Conservation (phyloP, 2,888 invertebrate species). For the Spodoptera exigua region DNA sequence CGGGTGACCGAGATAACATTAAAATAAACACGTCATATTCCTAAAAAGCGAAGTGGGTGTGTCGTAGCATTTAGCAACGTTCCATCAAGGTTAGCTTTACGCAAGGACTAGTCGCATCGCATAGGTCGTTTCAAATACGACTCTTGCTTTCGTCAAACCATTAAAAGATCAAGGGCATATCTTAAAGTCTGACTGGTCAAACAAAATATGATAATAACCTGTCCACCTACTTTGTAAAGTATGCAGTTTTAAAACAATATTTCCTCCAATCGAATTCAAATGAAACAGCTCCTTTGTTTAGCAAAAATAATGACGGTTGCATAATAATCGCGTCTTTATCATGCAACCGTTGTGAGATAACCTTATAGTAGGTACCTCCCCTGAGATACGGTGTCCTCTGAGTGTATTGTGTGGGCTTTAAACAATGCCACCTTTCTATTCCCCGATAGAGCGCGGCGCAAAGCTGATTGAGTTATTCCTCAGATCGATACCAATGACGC, state of each 20-base stretch:
- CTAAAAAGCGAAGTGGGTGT: slow-evolving; percentile 56
- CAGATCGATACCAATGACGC: slow-evolving; percentile 75
- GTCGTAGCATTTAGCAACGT: slow-evolving; percentile 49
- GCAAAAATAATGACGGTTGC: slow-evolving; percentile 42
- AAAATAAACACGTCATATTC: slow-evolving; percentile 44
- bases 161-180: no score
- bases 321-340: slow-evolving; percentile 46
- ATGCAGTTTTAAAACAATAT: slow-evolving; percentile 29
- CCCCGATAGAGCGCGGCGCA: slow-evolving; percentile 62
- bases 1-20: slow-evolving; percentile 41
- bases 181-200: slow-evolving; percentile 1
- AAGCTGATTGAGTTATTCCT: slow-evolving; percentile 64
- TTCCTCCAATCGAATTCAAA: slow-evolving; percentile 35
- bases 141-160: slow-evolving; percentile 17
- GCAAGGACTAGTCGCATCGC: slow-evolving; percentile 40
- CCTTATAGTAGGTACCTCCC: slow-evolving; percentile 57
- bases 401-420: slow-evolving; percentile 69
- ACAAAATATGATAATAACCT: slow-evolving; percentile 27
- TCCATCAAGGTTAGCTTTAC: slow-evolving; percentile 59
- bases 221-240: neutral
- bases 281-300: slow-evolving; percentile 28
- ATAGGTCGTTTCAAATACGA: slow-evolving; percentile 36
- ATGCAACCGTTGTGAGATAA: slow-evolving; percentile 42
- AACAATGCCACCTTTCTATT: slow-evolving; percentile 77
- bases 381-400: slow-evolving; percentile 66